Conservation (phyloP, 2,888 invertebrate genomes). For the Melipona bicolor region DNA sequence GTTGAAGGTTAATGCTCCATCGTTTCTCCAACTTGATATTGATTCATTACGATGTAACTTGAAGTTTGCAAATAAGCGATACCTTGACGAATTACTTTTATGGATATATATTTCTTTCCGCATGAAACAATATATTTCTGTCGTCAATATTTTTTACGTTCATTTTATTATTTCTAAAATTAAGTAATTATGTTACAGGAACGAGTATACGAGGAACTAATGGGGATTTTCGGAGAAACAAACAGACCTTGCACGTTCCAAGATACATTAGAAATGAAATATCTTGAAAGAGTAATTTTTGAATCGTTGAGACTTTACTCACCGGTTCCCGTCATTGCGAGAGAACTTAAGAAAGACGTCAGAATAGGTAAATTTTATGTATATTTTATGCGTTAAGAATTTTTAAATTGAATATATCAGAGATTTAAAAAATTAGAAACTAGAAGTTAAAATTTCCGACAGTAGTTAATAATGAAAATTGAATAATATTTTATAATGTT, state of each 20-base stretch:
- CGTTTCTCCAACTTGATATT: neutral
- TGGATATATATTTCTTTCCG: neutral
- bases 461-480: too few species aligned
- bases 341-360: constrained; percentile 90
- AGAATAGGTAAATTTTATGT: constrained; percentile 86
- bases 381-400: neutral
- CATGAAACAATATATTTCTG: too few species aligned
- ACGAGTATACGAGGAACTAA: constrained; percentile 90
- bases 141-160: neutral
- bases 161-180: neutral
- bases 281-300: constrained; percentile 92
- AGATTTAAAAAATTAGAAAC: too few species aligned
- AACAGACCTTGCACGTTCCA: constrained; percentile 91
- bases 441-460: too few species aligned
- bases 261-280: constrained; percentile 94
- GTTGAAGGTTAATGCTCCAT: neutral
- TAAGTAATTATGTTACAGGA: constrained; percentile 79
- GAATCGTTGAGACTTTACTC: constrained; percentile 92
- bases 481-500: too few species aligned
- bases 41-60: neutral
- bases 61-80: constrained; percentile 1
- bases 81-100: neutral
- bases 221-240: constrained; percentile 91
- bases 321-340: constrained; percentile 91
- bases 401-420: too few species aligned